These are phyloP conservation scores for Drosophila ercepeae DNA, from an alignment of 1,140 invertebrate species.

Conservation along the genomic window DNA sequence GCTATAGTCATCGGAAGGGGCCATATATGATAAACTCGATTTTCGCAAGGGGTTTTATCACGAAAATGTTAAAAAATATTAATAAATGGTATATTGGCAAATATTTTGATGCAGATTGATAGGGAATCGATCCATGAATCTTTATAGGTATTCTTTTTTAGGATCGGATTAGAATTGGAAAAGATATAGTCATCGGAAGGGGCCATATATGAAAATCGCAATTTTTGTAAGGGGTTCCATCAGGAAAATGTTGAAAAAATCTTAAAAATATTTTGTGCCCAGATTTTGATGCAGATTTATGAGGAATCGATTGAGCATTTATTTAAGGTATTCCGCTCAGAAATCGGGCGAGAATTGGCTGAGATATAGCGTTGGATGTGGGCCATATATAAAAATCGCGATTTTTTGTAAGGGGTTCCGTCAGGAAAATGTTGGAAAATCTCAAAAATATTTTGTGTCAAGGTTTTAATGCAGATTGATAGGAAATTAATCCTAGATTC, in stretches of 20 bases:
- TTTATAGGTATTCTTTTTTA: not conserved
- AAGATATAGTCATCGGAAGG: not conserved
- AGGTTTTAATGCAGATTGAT: not conserved
- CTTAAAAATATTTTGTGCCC: not conserved
- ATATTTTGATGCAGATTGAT: not conserved
- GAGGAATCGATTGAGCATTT: not conserved
- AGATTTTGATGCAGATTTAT: not conserved
- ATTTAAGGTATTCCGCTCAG: not conserved
- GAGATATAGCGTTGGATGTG: not conserved
- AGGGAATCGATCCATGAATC: not conserved
- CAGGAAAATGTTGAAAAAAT: not conserved
- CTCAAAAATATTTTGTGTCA: not conserved
- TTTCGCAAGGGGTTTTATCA: not conserved
- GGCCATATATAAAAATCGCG: not conserved
- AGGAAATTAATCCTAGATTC: not conserved
- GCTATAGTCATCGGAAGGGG: not conserved
- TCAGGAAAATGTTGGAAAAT: not conserved
- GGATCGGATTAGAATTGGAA: not conserved
- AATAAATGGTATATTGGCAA: not conserved
- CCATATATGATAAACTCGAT: not conserved
- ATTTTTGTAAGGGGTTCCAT: not conserved
- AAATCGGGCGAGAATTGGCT: not conserved
- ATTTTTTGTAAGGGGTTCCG: not conserved
- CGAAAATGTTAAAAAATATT: not conserved
- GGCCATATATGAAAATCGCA: not conserved